These are phyloP conservation scores for Eudasyphora cyanicolor DNA, from an alignment of 2,888 invertebrate genomes.

Conservation along the genomic window DNA sequence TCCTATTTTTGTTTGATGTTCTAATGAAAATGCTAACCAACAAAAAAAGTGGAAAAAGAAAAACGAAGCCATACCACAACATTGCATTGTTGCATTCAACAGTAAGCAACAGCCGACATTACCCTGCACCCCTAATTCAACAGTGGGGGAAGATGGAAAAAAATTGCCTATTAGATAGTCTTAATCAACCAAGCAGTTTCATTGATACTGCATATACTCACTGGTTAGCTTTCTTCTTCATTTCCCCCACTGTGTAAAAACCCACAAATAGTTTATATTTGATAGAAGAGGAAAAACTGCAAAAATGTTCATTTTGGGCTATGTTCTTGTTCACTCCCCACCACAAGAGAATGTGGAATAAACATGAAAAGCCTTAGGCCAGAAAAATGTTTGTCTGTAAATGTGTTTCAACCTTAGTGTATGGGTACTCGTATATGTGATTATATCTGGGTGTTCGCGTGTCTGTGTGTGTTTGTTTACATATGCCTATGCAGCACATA, in stretches of 20 bases:
- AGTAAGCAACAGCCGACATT: neutral
- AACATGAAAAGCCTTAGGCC: conserved; percentile 4
- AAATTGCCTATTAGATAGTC: too few relatives aligned
- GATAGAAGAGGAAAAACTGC: neutral
- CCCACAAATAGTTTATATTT: conserved; percentile 14
- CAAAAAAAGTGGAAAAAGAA: neutral
- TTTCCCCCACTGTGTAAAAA: too few relatives aligned
- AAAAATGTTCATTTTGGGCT: conserved; percentile 6
- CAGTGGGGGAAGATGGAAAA: too few relatives aligned
- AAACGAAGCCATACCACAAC: neutral
- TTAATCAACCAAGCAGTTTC: too few relatives aligned
- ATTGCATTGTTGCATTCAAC: neutral
- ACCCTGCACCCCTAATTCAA: neutral
- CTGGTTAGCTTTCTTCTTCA: too few relatives aligned
- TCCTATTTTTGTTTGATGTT: neutral
- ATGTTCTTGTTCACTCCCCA: neutral
- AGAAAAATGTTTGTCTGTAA: neutral
- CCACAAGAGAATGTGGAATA: neutral
- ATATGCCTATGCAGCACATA: neutral
- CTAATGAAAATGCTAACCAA: conserved; percentile 4
- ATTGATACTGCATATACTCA: too few relatives aligned
- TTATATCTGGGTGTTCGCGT: neutral
- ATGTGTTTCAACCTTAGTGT: neutral
- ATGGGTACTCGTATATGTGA: neutral
- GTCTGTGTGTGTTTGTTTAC: neutral